phyloP scores from a whole-genome alignment of 2,113 vertebrate genomes.

The Stegastes partitus region DNA sequence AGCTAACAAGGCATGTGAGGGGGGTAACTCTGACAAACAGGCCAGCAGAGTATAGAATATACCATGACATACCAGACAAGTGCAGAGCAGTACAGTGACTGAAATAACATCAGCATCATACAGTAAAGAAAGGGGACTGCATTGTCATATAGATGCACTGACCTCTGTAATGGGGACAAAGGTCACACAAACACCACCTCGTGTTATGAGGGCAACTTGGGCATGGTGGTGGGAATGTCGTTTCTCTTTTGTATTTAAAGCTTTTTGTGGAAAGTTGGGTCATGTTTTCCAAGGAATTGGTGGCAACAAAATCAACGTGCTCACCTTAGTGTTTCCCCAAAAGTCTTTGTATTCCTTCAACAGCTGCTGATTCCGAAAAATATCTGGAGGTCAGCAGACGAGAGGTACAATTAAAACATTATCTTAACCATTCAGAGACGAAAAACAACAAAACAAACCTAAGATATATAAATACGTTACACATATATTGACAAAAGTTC shows the following conservation, averaged over 20 bases:
- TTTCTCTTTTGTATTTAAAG: not conserved
- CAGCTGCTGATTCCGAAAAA: conserved; percentile 94
- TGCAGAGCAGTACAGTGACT: conserved; percentile 19
- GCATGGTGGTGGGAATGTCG: not conserved
- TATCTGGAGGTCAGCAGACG: conserved; percentile 80
- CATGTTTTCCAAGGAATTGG: not conserved
- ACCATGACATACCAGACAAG: conserved; percentile 32
- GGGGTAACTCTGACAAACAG: not conserved
- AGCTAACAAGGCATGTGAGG: not conserved
- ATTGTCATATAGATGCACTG: conserved; percentile 46
- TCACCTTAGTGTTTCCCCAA: conserved; percentile 97
- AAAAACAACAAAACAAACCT: not conserved
- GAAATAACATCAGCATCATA: conserved; percentile 30
- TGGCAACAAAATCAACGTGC: not conserved
- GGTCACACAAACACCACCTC: conserved; percentile 30
- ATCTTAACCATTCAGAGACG: not conserved
- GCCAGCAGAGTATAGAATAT: conserved; percentile 46
- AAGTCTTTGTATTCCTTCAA: conserved; percentile 97
- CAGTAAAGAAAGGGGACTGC: conserved; percentile 32
- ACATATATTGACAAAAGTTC: too few species aligned
- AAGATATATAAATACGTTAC: not conserved
- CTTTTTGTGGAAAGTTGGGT: not conserved
- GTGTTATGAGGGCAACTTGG: not conserved
- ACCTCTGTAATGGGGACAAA: conserved; percentile 44
- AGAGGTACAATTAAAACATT: not conserved